Evolutionary conservation across 53 echinoderm and acorn worm genomes (phyloP).

Genomic region (Astropecten irregularis): DNA sequence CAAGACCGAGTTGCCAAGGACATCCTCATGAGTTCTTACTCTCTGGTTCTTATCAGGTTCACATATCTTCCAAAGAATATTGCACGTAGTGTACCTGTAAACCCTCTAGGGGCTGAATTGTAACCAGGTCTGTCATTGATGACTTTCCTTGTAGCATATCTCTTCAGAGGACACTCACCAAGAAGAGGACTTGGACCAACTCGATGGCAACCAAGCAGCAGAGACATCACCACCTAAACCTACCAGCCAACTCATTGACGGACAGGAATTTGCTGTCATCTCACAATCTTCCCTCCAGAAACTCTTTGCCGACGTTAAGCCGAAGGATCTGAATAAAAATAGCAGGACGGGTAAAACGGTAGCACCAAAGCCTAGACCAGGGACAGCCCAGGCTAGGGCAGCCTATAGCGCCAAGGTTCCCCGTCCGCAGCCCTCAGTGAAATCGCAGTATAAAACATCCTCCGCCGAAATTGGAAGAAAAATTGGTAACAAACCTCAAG

Average conservation of each 20-base stretch:
- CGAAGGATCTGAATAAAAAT: neutral
- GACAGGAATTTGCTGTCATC: conserved; percentile 42
- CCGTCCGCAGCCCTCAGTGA: conserved; percentile 13
- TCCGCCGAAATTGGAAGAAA: conserved; percentile 52
- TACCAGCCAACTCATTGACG: conserved; percentile 13
- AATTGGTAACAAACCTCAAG: neutral
- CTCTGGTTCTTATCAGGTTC: no score
- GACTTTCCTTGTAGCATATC: no score
- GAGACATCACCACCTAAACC: neutral
- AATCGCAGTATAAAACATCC: conserved; percentile 34
- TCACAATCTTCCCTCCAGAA: conserved; percentile 24
- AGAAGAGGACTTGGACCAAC: no score
- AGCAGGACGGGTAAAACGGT: neutral
- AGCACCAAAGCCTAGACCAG: conserved; percentile 1
- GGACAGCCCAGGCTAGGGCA: conserved; percentile 32
- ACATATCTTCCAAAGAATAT: no score
- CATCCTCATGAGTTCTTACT: no score
- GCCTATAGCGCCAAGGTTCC: conserved; percentile 38
- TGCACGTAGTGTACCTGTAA: no score
- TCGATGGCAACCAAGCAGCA: neutral
- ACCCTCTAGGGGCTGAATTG: no score
- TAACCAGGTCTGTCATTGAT: no score
- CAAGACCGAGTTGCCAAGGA: no score
- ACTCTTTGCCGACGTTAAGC: conserved; percentile 5
- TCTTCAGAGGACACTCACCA: no score